Base-by-base conservation (phyloP, 2,797 vertebrate genomes). In the Spondyliosoma cantharus region DNA sequence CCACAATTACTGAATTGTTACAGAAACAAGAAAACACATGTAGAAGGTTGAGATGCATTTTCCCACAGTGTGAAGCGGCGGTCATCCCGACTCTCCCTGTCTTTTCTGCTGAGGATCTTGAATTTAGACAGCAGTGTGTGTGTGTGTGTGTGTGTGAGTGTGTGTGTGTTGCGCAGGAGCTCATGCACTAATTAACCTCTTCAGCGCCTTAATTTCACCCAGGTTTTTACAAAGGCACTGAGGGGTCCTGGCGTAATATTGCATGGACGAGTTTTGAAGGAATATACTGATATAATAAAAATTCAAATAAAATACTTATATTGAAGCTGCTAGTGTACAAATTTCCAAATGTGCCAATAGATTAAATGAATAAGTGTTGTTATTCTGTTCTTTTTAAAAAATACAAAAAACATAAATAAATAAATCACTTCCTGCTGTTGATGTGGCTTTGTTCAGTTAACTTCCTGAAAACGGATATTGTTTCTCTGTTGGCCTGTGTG, bases 21-120 rank as follows among this genome's bases (percentile, higher is more conserved):
- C 6, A 7, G 17, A 19, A 22, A 42, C 19, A 58, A 3, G 12
- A 25, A 19, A 17, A 7, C 1, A 8, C 17, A 58, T 25, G 59
- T 9, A 50, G 5, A 29, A 53, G 43, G 46, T 57, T 19, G 12
- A 46, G 16, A 22, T 37, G 15, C 2, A 46, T 56, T 37, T 37
- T 37, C 49, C 50, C 29, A 64, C 11, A 20, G 16, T 0, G 9
- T 22, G 14, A 68, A 45, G 68, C 56, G 42, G 8, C 17, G 3
- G 16, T 20, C 37, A 62, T 29, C 50, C 49, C 1, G 46, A 58
- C 57, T 32, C 62, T 54, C 63, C 29, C 52, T 4, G 19, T 54
- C 25, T 85, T 74, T 75, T 78, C 61, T 86, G 73, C 82, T 78
- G 85, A 76, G 53, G 49, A 56, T 19, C 37, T 19, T 29, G 0